Evolutionary conservation across 2,888 invertebrate genomes (phyloP), one percentile per base, ranked within the genome.

Genomic region (Spialia ferax): DNA sequence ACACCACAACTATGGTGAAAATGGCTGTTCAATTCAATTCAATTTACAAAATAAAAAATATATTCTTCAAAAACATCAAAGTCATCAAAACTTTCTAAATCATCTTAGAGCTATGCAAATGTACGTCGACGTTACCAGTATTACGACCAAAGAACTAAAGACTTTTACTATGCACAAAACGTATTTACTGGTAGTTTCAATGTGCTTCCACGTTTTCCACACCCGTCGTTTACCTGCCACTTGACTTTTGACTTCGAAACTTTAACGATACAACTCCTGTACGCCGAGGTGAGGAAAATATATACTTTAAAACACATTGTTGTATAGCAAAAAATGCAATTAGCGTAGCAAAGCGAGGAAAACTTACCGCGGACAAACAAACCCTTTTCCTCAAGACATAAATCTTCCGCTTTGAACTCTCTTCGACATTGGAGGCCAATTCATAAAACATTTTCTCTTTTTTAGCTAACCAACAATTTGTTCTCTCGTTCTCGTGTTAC

Each of bases 361-460:
- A 83, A 79, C 78, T 81, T 79, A 75, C 74, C 50, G 75, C 76
- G 75, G 77, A 82, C 75, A 79, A 80, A 79, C 83, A 56, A 81
- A 77, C 77, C 79, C 79, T 80, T 82, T 81, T 82, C 78, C 71
- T 64, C 64, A 78, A 79, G 75, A 73, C 82, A 86, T 88, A 88
- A 88, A 88, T 89, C 87, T 88, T 83, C 73, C 78, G 74, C 78
- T 79, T 80, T 77, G 76, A 74, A 78, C 77, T 72, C 73, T 77
- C 76, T 84, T 82, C 79, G 75, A 79, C 84, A 79, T 77, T 75
- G 77, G 73, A 81, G 81, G 81, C 80, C 79, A 77, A 80, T 80
- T 80, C 81, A 79, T 80, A 86, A 84, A 86, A 82, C 79, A 80
- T 83, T 82, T 82, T 77, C 78, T 78, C 35, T 18, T 81, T 79